A percentile compares a stretch with the other conserved stretches of the same genome.
These are phyloP conservation scores for Suillia variegata DNA, from an alignment of 2,888 invertebrate species.

Conservation along the genomic window DNA sequence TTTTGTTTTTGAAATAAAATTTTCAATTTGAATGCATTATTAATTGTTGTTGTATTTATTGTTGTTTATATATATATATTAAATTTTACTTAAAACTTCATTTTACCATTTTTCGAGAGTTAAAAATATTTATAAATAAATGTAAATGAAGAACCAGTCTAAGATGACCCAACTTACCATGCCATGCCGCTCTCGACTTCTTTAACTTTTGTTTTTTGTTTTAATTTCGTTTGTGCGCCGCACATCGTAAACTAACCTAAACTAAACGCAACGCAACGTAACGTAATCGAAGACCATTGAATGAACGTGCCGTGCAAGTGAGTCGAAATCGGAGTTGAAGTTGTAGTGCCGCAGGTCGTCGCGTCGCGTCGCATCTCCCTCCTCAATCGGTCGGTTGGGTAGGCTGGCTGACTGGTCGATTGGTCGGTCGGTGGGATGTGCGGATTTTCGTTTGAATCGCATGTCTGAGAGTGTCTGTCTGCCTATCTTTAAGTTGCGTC, in stretches of 20 bases:
- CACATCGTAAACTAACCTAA: slow-evolving; percentile 26
- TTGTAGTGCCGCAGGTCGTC: slow-evolving; percentile 22
- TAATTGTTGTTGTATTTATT: too few species aligned
- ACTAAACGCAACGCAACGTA: slow-evolving; percentile 10
- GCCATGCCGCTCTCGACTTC: neutral
- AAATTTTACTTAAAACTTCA: too few species aligned
- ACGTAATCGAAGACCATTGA: slow-evolving; percentile 26
- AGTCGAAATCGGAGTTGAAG: too few species aligned
- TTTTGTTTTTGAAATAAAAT: too few species aligned
- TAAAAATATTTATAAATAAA: too few species aligned
- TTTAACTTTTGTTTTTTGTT: neutral
- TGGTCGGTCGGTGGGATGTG: neutral
- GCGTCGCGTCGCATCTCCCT: too few species aligned
- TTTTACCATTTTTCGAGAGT: too few species aligned
- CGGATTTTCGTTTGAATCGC: slow-evolving; percentile 3
- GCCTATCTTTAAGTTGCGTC: neutral
- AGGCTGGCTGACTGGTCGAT: neutral
- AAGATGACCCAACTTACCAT: too few species aligned
- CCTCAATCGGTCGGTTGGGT: neutral
- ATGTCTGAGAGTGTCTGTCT: neutral
- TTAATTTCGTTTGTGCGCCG: slow-evolving; percentile 11
- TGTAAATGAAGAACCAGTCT: too few species aligned
- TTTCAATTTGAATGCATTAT: too few species aligned
- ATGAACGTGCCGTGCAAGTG: slow-evolving; percentile 26
- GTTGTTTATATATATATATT: too few species aligned